These are phyloP conservation scores for Coracias cyanogaster DNA, from an alignment of 2,797 vertebrate species.

Conservation along the genomic window DNA sequence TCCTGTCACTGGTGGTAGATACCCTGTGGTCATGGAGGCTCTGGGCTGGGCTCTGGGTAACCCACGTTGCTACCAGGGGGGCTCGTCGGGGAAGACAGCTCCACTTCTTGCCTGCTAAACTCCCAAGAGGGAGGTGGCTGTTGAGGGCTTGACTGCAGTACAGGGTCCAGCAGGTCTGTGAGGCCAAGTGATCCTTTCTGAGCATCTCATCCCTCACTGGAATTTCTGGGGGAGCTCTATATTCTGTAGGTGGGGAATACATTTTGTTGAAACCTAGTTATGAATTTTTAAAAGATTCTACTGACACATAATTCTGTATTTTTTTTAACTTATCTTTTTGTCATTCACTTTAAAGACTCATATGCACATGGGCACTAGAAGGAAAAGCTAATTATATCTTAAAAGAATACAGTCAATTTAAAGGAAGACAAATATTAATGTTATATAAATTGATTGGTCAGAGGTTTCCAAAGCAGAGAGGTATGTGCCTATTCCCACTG, in stretches of 20 bases:
- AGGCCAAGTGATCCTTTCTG: background rate
- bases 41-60: background rate
- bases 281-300: background rate
- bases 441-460: slow-evolving; percentile 14
- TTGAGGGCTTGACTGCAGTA: background rate
- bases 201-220: accelerated
- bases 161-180: background rate
- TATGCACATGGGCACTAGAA: background rate
- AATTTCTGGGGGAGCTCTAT: background rate
- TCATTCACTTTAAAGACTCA: background rate
- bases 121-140: background rate
- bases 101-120: background rate
- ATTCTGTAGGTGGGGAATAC: background rate
- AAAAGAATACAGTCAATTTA: slow-evolving; percentile 42
- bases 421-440: slow-evolving; percentile 29
- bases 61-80: background rate
- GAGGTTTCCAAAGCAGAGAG: slow-evolving; percentile 7
- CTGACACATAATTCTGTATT: background rate
- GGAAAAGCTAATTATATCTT: slow-evolving; percentile 27
- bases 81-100: background rate
- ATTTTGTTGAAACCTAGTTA: background rate
- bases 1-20: background rate
- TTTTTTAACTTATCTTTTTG: slow-evolving; percentile 13
- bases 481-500: background rate
- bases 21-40: background rate